Evolutionary conservation across 2,113 vertebrate species (phyloP).

Genomic region (Pterocles orientalis): DNA sequence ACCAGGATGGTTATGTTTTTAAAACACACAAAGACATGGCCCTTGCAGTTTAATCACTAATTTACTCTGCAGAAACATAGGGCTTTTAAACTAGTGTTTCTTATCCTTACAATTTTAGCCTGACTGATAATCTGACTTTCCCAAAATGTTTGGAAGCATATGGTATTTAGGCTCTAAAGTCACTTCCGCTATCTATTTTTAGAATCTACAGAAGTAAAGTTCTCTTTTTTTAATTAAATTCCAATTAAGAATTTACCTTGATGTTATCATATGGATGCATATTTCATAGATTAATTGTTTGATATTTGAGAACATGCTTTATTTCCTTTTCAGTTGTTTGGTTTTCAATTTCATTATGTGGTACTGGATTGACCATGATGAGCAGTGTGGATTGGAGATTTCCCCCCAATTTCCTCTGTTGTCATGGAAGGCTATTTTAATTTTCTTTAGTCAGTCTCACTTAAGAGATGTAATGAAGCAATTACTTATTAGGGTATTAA

Average conservation of each 20-base stretch:
- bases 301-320: background rate
- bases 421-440: background rate
- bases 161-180: background rate
- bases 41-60: background rate
- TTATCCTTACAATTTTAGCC: background rate
- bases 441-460: background rate
- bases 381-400: background rate
- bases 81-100: background rate
- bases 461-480: background rate
- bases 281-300: background rate
- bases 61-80: background rate
- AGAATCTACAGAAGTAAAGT: background rate
- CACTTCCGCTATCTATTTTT: background rate
- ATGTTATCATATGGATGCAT: background rate
- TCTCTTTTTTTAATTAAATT: background rate
- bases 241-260: background rate
- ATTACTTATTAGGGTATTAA: background rate
- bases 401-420: background rate
- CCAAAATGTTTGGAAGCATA: background rate
- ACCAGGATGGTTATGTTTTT: background rate
- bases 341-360: background rate
- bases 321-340: background rate
- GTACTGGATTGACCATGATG: background rate
- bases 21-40: background rate
- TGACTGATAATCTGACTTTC: background rate